These are phyloP conservation scores for Cylas formicarius DNA, from an alignment of 1,140 invertebrate genomes.

Conservation along the genomic window DNA sequence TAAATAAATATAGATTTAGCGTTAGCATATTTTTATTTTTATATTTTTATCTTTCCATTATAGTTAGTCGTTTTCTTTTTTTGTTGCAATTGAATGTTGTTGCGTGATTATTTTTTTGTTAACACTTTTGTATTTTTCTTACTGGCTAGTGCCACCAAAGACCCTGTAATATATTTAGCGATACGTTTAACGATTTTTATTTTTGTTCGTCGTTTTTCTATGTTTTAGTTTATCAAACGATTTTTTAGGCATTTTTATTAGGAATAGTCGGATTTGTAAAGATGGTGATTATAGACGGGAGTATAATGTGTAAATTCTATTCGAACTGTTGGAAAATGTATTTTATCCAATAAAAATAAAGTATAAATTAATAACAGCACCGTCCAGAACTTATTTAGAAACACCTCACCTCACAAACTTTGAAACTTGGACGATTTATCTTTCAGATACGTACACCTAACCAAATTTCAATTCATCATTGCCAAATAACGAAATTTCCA, in stretches of 20 bases:
- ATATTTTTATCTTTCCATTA: constrained; percentile 15
- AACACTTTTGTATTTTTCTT: constrained; percentile 30
- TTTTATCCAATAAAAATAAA: constrained; percentile 37
- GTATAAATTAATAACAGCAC: too few relatives aligned
- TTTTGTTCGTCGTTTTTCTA: constrained; percentile 29
- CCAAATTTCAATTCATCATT: too few relatives aligned
- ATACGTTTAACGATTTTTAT: constrained; percentile 23
- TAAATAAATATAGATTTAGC: constrained; percentile 2
- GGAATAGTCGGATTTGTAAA: constrained; percentile 36
- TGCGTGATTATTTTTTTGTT: constrained; percentile 30
- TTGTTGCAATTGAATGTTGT: constrained; percentile 16
- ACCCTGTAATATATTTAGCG: constrained; percentile 38
- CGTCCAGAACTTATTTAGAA: too few relatives aligned
- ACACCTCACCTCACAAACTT: too few relatives aligned
- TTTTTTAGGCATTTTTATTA: constrained; percentile 29
- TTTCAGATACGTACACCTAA: too few relatives aligned
- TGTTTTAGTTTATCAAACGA: constrained; percentile 17
- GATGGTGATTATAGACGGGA: constrained; percentile 33
- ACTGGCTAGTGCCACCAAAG: constrained; percentile 41
- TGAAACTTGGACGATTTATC: too few relatives aligned
- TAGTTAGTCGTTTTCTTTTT: constrained; percentile 19
- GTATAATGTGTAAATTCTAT: constrained; percentile 36
- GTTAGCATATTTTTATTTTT: constrained; percentile 10
- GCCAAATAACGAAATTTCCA: too few relatives aligned
- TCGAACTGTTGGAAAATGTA: constrained; percentile 38